Percentiles rank a stretch among this genome's conserved stretches.
These are phyloP conservation scores for Leucophenga montana DNA, from an alignment of 2,888 invertebrate species.

Conservation along the genomic window DNA sequence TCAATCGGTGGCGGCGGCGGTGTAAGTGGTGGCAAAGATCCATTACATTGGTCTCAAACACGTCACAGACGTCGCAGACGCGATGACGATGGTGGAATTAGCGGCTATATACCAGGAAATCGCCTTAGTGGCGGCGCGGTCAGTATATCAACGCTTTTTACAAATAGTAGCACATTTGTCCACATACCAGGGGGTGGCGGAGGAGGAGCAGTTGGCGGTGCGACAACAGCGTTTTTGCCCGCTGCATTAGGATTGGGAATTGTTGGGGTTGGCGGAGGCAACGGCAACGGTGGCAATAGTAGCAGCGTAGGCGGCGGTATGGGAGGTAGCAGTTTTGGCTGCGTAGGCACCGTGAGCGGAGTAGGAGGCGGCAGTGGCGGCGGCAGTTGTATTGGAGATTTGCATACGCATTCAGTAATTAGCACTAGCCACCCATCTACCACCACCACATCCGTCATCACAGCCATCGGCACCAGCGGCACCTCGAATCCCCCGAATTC, in stretches of 20 bases:
- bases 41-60: slow-evolving; percentile 62
- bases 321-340: slow-evolving; percentile 44
- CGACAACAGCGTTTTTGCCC: slow-evolving; percentile 28
- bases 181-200: slow-evolving; percentile 38
- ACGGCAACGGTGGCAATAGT: not conserved
- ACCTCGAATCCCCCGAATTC: slow-evolving; percentile 38
- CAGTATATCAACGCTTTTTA: slow-evolving; percentile 53
- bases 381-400: slow-evolving; percentile 38
- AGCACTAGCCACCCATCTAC: slow-evolving; percentile 44
- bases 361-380: slow-evolving; percentile 37
- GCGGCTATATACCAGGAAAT: slow-evolving; percentile 67
- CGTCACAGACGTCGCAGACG: slow-evolving; percentile 67
- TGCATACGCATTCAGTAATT: slow-evolving; percentile 41
- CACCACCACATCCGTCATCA: slow-evolving; percentile 46
- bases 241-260: slow-evolving; percentile 27
- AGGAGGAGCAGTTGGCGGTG: slow-evolving; percentile 35
- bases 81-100: slow-evolving; percentile 63
- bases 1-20: slow-evolving; percentile 56
- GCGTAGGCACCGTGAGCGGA: slow-evolving; percentile 47
- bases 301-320: slow-evolving; percentile 23
- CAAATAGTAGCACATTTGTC: slow-evolving; percentile 42
- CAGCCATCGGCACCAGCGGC: slow-evolving; percentile 46
- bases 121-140: slow-evolving; percentile 62
- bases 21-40: slow-evolving; percentile 52
- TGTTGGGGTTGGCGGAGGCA: slow-evolving; percentile 17